Conservation (phyloP, 2,797 vertebrate genomes). For the Cyprinella venusta region DNA sequence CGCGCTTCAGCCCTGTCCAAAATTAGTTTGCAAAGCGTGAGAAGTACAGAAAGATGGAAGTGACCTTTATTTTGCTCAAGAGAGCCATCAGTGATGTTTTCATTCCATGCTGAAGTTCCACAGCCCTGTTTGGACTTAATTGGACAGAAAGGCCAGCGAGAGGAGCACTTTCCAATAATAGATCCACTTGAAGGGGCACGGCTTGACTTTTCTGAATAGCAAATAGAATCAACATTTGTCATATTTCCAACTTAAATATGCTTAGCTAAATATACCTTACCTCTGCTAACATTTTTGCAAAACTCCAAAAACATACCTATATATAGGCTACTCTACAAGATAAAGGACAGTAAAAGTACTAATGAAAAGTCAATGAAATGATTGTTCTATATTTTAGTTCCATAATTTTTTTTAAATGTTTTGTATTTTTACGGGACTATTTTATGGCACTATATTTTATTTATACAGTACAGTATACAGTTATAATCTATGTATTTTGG, state of each 20-base stretch:
- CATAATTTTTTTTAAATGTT: no score
- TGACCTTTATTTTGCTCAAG: conserved; percentile 32
- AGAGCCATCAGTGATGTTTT: conserved; percentile 36
- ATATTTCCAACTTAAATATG: background rate
- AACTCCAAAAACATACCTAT: background rate
- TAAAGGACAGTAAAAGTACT: background rate
- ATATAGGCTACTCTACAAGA: background rate
- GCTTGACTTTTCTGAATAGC: background rate
- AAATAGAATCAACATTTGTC: conserved; percentile 5
- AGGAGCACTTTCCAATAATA: conserved; percentile 18
- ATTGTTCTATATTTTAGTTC: no score
- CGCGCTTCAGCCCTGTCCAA: background rate
- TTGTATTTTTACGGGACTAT: no score
- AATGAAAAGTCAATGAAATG: no score
- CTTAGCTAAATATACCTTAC: background rate
- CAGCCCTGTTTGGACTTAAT: conserved; percentile 34
- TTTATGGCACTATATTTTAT: no score
- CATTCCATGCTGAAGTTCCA: conserved; percentile 1
- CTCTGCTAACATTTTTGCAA: background rate
- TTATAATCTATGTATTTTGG: no score
- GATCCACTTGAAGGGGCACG: conserved; percentile 13
- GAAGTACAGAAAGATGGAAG: background rate
- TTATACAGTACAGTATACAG: no score
- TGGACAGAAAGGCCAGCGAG: conserved; percentile 25
- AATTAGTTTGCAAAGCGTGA: conserved; percentile 27